phyloP scores from a whole-genome alignment of 35 echinoderm and acorn worm genomes.

The Apostichopus californicus region DNA sequence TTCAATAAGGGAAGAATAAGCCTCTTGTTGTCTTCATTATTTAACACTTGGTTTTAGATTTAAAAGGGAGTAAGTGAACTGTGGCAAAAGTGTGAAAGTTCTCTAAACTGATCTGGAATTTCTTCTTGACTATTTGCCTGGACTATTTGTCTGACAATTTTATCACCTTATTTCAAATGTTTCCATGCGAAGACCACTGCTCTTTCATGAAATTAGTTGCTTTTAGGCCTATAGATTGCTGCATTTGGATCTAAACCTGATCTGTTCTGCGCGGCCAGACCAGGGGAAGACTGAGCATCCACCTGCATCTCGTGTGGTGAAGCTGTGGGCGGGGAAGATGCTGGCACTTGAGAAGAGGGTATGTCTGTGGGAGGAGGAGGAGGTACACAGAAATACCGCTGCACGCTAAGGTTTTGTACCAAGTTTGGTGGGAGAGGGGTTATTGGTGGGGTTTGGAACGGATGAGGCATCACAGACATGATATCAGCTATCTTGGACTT shows the following conservation, averaged over 20 bases:
- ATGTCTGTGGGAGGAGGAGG: conserved; percentile 18
- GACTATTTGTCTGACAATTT: not conserved
- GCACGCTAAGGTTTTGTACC: conserved; percentile 43
- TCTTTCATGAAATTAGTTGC: conserved; percentile 68
- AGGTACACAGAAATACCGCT: conserved; percentile 63
- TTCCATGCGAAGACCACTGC: conserved; percentile 2
- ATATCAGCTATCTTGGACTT: conserved; percentile 94
- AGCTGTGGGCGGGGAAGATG: conserved; percentile 7
- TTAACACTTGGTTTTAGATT: no score
- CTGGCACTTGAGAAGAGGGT: conserved; percentile 52
- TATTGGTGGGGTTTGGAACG: conserved; percentile 50
- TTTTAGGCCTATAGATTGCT: conserved; percentile 90
- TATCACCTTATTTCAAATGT: conserved; percentile 40
- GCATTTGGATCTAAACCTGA: conserved; percentile 93
- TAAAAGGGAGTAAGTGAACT: no score
- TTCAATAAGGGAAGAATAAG: not conserved
- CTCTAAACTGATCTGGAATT: not conserved
- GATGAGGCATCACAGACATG: conserved; percentile 91
- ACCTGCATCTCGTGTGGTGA: conserved; percentile 35
- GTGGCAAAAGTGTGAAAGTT: no score
- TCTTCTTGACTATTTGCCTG: not conserved
- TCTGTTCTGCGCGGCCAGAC: conserved; percentile 15
- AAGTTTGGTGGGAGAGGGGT: conserved; percentile 43
- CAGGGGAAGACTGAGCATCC: conserved; percentile 50
- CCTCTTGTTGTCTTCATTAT: not conserved